These are phyloP conservation scores for Xanthostigma xanthostigma DNA, from an alignment of 2,888 invertebrate genomes.

Conservation along the genomic window DNA sequence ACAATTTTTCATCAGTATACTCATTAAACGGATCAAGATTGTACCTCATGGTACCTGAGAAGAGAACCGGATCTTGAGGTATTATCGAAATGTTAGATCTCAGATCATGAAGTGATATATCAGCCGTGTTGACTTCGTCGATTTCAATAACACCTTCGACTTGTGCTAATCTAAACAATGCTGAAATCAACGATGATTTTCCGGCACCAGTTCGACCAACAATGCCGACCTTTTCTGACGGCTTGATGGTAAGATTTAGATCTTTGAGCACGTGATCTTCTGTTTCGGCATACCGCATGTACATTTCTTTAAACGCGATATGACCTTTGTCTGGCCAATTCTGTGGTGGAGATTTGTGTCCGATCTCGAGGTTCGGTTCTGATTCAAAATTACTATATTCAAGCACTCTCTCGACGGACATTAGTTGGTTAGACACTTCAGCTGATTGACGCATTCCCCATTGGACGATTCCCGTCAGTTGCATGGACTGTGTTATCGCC, in stretches of 20 bases:
- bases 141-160: constrained; percentile 55
- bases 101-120: constrained; percentile 38
- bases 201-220: constrained; percentile 78
- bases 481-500: constrained; percentile 48
- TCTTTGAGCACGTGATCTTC: constrained; percentile 54
- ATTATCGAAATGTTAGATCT: constrained; percentile 39
- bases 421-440: constrained; percentile 62
- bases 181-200: constrained; percentile 65
- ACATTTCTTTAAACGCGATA: constrained; percentile 44
- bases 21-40: constrained; percentile 63
- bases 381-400: constrained; percentile 60
- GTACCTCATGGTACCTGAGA: constrained; percentile 55
- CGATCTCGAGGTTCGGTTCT: constrained; percentile 35
- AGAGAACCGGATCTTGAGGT: constrained; percentile 43
- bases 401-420: constrained; percentile 69
- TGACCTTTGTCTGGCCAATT: constrained; percentile 45
- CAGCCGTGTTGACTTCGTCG: constrained; percentile 46
- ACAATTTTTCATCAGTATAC: constrained; percentile 50
- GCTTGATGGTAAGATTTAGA: constrained; percentile 49
- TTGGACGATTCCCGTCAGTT: constrained; percentile 43
- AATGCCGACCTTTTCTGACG: constrained; percentile 61
- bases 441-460: constrained; percentile 78
- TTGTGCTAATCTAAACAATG: constrained; percentile 60
- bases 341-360: background rate
- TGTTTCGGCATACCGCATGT: constrained; percentile 47